Evolutionary conservation across 2,888 invertebrate species (phyloP), one percentile per base, ranked within the genome.

Genomic region (Lepidocyrtinus sp.): DNA sequence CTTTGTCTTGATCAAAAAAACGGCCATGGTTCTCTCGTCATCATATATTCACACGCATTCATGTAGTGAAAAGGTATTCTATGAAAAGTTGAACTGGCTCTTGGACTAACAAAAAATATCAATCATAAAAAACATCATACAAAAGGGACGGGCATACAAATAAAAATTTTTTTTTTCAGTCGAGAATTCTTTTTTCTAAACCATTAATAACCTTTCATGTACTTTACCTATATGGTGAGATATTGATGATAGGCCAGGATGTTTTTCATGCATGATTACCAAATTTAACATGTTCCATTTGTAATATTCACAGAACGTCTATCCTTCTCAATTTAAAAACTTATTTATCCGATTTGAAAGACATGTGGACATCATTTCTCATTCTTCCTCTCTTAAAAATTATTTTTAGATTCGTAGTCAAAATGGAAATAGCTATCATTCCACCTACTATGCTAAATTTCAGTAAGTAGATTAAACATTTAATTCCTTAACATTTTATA

Each of bases 301-400:
- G 36, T 36, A 36, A 12, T 36, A 12, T 12, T 36, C 36, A 36
- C 36, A 36, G 5, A 9, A 36, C 36, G 7, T 9, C 36, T 36
- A 36, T 9, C 5, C 55, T 15, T n/a, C 17, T n/a, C 17, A n/a
- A 3, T n/a, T 55, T 55, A 55, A 2, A 55, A 55, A 55, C 45
- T 67, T 45, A 50, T 61, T 55, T n/a, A n/a, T 19, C 46, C 26
- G 55, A 19, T 77, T 67, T 77, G 77, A 77, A 77, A 77, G 77
- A 77, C 77, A 70, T 76, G 21, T 64, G 76, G 70, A 76, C 50
- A 64, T 24, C 50, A 55, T 27, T 71, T 62, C 22, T 22, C 67
- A 19, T 67, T 50, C 15, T 27, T 1, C 22, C 21, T 63, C 5
- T 3, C 62, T 36, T 55, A 45, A 24, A 50, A 5, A 68, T 55